A percentile compares a stretch with the other conserved stretches of the same genome.
Evolutionary conservation across 1,140 invertebrate species (phyloP).

Genomic region (Trypoxylus dichotomus): DNA sequence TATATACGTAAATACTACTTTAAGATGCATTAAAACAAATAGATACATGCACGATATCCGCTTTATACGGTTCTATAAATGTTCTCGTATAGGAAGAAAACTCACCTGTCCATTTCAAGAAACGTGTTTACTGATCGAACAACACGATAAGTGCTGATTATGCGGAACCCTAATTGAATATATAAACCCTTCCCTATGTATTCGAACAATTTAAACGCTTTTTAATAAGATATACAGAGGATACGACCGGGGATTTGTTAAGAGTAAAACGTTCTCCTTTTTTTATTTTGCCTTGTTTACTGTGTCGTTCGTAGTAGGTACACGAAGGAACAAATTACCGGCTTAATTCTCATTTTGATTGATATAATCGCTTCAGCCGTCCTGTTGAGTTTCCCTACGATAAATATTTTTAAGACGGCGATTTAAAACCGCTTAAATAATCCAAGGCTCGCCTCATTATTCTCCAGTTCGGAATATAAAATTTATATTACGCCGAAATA

Average conservation of each 20-base stretch:
- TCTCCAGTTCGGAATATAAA: not conserved
- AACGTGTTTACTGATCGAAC: slow-evolving; percentile 9
- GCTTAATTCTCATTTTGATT: not conserved
- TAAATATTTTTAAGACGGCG: not conserved
- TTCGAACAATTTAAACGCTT: not conserved
- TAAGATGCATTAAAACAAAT: too few relatives aligned
- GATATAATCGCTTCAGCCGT: not conserved
- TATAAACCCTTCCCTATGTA: not conserved
- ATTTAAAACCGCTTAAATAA: not conserved
- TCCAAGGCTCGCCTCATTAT: not conserved
- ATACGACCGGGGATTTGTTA: not conserved
- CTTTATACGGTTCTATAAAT: not conserved
- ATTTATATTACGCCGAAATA: not conserved
- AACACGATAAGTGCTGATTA: slow-evolving; percentile 11
- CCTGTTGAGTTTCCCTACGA: not conserved
- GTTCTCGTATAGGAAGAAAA: not conserved
- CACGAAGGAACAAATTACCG: not conserved
- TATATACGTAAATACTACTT: too few relatives aligned
- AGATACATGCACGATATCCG: too few relatives aligned
- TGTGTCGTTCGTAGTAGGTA: not conserved
- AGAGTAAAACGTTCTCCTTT: not conserved
- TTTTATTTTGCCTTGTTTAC: not conserved
- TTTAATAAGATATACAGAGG: not conserved
- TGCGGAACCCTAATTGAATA: slow-evolving; percentile 14
- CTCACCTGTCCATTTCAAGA: not conserved